Evolutionary conservation across 2,888 invertebrate genomes (phyloP).

Genomic region (Drosophila subsilvestris): DNA sequence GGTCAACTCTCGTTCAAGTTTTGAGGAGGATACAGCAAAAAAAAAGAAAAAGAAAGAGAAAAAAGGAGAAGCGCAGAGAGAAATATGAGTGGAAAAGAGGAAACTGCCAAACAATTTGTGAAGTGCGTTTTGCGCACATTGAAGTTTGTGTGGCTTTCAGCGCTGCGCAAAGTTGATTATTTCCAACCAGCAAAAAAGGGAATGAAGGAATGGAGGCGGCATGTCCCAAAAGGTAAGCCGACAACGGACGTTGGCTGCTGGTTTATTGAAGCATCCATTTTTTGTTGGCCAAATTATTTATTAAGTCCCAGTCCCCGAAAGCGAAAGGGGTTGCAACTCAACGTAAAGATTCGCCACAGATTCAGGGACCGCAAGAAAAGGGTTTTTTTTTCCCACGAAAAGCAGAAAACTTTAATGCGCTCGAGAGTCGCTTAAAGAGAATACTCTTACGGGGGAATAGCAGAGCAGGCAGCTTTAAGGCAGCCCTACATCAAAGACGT

Average conservation of each 20-base stretch:
- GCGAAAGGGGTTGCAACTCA: constrained; percentile 41
- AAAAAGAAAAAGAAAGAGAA: constrained; percentile 15
- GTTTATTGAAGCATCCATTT: constrained; percentile 75
- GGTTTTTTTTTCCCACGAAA: constrained; percentile 21
- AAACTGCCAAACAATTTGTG: constrained; percentile 64
- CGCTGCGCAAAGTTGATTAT: constrained; percentile 72
- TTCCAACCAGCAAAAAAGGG: constrained; percentile 48
- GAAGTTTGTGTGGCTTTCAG: constrained; percentile 70
- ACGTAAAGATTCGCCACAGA: constrained; percentile 20
- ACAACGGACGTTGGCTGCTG: constrained; percentile 46
- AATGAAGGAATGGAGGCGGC: not conserved
- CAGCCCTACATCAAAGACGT: constrained; percentile 9
- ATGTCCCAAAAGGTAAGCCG: constrained; percentile 39
- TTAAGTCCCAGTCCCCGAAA: constrained; percentile 55
- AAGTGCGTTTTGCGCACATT: constrained; percentile 63
- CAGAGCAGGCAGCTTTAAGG: constrained; percentile 13
- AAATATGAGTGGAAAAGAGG: constrained; percentile 50
- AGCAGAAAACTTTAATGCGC: constrained; percentile 28
- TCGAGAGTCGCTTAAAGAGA: not conserved
- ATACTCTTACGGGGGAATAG: not conserved
- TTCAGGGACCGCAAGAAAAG: constrained; percentile 39
- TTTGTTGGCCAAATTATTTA: constrained; percentile 73
- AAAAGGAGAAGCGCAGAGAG: constrained; percentile 2
- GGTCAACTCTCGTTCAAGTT: constrained; percentile 45
- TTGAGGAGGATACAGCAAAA: not conserved